These are phyloP conservation scores for Phylloscopus collybita DNA, from an alignment of 2,797 vertebrate species.

Conservation along the genomic window DNA sequence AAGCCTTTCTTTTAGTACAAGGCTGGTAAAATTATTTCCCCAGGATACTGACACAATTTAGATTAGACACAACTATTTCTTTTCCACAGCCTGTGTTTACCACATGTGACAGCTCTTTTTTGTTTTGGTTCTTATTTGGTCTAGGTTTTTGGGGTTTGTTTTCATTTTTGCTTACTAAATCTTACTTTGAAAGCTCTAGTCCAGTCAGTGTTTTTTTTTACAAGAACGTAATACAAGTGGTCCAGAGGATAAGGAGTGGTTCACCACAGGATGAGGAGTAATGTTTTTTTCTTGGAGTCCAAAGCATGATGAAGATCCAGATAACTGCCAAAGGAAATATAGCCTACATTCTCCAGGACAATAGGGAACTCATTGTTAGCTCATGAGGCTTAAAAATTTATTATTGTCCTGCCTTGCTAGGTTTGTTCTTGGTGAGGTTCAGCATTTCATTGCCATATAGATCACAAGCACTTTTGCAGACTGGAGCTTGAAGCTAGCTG, in stretches of 20 bases:
- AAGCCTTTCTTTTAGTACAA: not conserved
- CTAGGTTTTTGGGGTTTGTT: not conserved
- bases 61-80: not conserved
- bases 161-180: not conserved
- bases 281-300: not conserved
- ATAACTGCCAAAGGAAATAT: slow-evolving; percentile 58
- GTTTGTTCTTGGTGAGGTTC: not conserved
- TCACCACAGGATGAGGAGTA: not conserved
- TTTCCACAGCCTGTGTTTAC: not conserved
- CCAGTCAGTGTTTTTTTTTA: not conserved
- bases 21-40: not conserved
- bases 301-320: slow-evolving; percentile 14
- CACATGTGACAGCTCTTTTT: not conserved
- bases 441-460: not conserved
- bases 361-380: not conserved
- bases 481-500: not conserved
- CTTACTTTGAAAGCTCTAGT: not conserved
- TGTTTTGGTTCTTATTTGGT: not conserved
- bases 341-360: not conserved
- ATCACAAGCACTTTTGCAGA: not conserved
- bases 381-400: not conserved
- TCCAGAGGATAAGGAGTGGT: not conserved
- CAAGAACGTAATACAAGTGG: not conserved
- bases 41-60: not conserved
- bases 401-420: not conserved